A percentile compares a stretch with the other conserved stretches of the same genome.
Evolutionary conservation across 1,140 invertebrate genomes (phyloP).

Genomic region (Tetramorium alpestre): DNA sequence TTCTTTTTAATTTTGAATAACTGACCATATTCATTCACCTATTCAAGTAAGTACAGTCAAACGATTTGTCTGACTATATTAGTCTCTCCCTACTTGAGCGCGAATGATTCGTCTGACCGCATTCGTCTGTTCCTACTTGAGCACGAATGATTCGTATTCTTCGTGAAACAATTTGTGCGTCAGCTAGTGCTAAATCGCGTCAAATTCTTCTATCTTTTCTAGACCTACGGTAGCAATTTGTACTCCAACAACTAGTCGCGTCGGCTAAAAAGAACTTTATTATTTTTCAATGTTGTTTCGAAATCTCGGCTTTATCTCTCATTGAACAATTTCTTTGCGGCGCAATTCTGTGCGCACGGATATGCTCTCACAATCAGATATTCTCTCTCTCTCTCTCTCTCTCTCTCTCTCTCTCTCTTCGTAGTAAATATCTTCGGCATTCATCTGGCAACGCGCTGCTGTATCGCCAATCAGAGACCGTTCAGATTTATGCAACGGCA

Average conservation of each 20-base stretch:
- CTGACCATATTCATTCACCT: neutral
- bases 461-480: slow-evolving; percentile 54
- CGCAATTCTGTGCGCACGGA: slow-evolving; percentile 17
- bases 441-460: slow-evolving; percentile 55
- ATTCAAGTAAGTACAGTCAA: neutral
- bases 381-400: neutral
- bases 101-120: too few species aligned
- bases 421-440: slow-evolving; percentile 47
- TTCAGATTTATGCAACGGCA: slow-evolving; percentile 67
- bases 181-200: neutral
- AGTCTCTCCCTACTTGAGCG: neutral
- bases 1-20: neutral
- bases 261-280: neutral
- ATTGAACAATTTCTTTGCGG: slow-evolving; percentile 59
- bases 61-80: neutral
- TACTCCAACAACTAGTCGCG: slow-evolving; percentile 42
- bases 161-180: neutral
- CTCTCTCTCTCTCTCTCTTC: neutral
- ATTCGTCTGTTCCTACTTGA: neutral
- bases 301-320: slow-evolving; percentile 60
- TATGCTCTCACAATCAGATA: neutral
- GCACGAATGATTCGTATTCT: neutral
- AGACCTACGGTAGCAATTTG: neutral
- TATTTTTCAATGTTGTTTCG: slow-evolving; percentile 60
- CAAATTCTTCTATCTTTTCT: neutral